Evolutionary conservation across 2,113 vertebrate species (phyloP), one percentile per base, ranked within the genome.

Genomic region (Tachysurus fulvidraco): DNA sequence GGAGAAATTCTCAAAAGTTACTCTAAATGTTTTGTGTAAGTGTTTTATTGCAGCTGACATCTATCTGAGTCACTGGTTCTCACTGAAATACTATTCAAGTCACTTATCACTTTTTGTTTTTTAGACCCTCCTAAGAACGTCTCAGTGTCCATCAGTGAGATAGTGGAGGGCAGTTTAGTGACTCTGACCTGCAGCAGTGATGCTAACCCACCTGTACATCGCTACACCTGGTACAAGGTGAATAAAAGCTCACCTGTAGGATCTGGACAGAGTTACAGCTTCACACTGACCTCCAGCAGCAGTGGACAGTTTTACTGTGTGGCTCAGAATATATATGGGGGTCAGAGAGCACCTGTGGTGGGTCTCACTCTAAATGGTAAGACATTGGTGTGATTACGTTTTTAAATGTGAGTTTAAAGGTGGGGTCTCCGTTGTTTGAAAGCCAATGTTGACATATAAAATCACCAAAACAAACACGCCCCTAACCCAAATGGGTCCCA

Each of bases 281-380:
- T 87, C 88, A 71, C 28, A 2, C 60, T 74, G 67, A 83, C 11
- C 50, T 67, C 71, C 50, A 57, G 28, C 28, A 28, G 17, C 82
- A 79, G 62, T 59, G 89, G 84, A 78, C 23, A 4, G 52, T 89
- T 81, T 74, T 88, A 83, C 81, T 89, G 89, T 67, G 74, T 36
- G 55, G 89, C 84, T 73, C 84, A 88, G 55, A 89, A 88, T 81
- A 12, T 83, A 80, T 0, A 59, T 19, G 86, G 89, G 25, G 60
- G 8, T 71, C 30, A 67, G 84, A 86, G 41, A 57, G 79, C 88
- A 19, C 41, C 28, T 23, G 54, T 65, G 44, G 54, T 81, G 21
- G 55, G 36, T 50, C 36, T 89, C 17, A 13, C 52, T 8, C 16
- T 69, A 46, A 54, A 21, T n/a, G 81, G 85, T 86, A 80, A 64